Base-by-base conservation (phyloP, 2,113 vertebrate species). In the Pangasianodon gigas region DNA sequence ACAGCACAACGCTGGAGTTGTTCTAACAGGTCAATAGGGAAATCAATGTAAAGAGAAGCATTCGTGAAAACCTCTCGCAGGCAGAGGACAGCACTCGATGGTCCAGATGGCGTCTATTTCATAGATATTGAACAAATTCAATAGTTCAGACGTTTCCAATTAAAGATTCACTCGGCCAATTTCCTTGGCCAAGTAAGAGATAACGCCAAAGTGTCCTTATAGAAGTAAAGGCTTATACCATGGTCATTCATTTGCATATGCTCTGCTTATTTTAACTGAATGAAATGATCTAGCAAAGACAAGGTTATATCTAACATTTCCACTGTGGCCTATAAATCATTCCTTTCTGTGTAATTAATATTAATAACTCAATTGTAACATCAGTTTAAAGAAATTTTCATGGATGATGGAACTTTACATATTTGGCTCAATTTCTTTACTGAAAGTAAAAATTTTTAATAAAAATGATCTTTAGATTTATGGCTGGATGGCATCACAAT, bases 41-140 rank as follows among this genome's bases (percentile, higher is more conserved):
- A 75, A 90, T 92, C 87, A 67, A 92, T 90, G 71, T 10, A 52
- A 54, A 51, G 58, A 91, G 77, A 88, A 85, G 62, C 69, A 62
- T 82, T 90, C 88, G 58, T 89, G 65, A 89, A 90, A 84, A 62
- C 24, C 84, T 41, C 74, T 84, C 48, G 51, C 48, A 54, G 51
- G 56, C 58, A 52, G 87, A 84, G 41, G 74, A 56, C 44, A 85
- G 21, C 58, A 86, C 77, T 91, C 91, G 32, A 60, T 87, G 69
- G 32, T 16, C 74, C 56, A 60, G 51, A 84, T 60, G 62, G 44
- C 10, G 4, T 85, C 69, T n/a, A 46, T 85, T 67, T 85, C 84
- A 67, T 65, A 69, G 29, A 86, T 86, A 52, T 51, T 52, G 46
- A 86, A 86, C 84, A 69, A 86, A 86, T 86, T 32, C 62, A 32